Evolutionary conservation across 2,113 vertebrate genomes (phyloP).

Genomic region (Rhinoderma darwinii): DNA sequence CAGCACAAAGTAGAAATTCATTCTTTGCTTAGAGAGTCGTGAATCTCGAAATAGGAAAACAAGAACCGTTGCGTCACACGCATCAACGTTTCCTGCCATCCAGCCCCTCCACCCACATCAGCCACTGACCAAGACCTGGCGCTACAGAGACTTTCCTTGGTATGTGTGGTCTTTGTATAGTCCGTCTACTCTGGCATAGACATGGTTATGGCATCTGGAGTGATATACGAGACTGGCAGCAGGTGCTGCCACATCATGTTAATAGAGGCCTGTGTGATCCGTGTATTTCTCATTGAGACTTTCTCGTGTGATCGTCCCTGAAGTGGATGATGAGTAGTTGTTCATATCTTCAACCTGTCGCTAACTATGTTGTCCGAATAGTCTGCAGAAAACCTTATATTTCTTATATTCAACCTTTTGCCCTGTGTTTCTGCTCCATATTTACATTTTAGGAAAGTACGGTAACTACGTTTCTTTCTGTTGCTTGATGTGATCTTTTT

Average conservation of each 20-base stretch:
- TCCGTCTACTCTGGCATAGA: neutral
- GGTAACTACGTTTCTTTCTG: no score
- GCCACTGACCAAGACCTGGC: neutral
- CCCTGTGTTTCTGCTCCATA: no score
- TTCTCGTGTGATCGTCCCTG: constrained; percentile 21
- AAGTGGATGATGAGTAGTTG: constrained; percentile 11
- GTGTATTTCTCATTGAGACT: constrained; percentile 17
- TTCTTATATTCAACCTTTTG: no score
- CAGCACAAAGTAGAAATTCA: neutral
- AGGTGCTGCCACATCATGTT: constrained; percentile 34
- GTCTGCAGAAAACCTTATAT: neutral
- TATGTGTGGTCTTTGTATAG: constrained; percentile 39
- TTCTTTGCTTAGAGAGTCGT: neutral
- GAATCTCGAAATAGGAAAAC: neutral
- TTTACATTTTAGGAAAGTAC: no score
- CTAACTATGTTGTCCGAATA: neutral
- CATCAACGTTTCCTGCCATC: no score
- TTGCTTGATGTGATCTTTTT: no score
- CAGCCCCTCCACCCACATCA: neutral
- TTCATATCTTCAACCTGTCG: neutral
- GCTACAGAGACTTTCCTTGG: constrained; percentile 10
- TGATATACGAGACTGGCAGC: constrained; percentile 29
- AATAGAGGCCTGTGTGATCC: constrained; percentile 8
- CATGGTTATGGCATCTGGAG: constrained; percentile 12
- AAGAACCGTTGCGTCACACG: neutral